Base-by-base conservation (phyloP, 2,113 vertebrate species). In the Sterna hirundo region DNA sequence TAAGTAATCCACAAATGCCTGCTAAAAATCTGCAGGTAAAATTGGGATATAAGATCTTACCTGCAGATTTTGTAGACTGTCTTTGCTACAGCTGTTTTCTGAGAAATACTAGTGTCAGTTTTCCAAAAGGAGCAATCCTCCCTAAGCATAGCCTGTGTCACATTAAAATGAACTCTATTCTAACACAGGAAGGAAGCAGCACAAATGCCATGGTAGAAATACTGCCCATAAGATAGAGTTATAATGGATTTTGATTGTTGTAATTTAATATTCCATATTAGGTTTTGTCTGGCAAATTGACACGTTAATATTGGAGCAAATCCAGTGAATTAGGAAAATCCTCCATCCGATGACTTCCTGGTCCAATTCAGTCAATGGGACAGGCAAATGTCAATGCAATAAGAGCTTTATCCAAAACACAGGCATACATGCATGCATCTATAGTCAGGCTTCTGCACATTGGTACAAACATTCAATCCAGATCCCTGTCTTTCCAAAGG, bases 281-380 rank as follows among this genome's bases (percentile, higher is more conserved):
- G 15, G 18, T 74, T 69, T 91, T 1, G 5, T 54, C 46, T 83
- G 27, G 36, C 10, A 49, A 20, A 36, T n/a, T 66, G 38, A 3
- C 47, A 22, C 0, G 4, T 36, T 49, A 27, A 32, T 36, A 51
- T 13, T 52, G n/a, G 6, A 83, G 11, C 8, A 76, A 64, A 87
- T 46, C 18, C 60, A 30, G 21, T 29, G 34, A 84, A 40, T 75
- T 30, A 79, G 16, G 17, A 69, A 29, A 82, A 26, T 27, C 3
- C n/a, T 44, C 18, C 65, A 6, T 11, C 40, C 1, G 0, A 1
- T 23, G 36, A n/a, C 12, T 54, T 83, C 19, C 40, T 36, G 9
- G 5, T 44, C 58, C 25, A 13, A 7, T 18, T 57, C 26, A 54
- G 22, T 72, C 44, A 72, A 29, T 6, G 9, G 13, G 26, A 42